Conservation (phyloP, 2,797 vertebrate species). For the Picus viridis region DNA sequence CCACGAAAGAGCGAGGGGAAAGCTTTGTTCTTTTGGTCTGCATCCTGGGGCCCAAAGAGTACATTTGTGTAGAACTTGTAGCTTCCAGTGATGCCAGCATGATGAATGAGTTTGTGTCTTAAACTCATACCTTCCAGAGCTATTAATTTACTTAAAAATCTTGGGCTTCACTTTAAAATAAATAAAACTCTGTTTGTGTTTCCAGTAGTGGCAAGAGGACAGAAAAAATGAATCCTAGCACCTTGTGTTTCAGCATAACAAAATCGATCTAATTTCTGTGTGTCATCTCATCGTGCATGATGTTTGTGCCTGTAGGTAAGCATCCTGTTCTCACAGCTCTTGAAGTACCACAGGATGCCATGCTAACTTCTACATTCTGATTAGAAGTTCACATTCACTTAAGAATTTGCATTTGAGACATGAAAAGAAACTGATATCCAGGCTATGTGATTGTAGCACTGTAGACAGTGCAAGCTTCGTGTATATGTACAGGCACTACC, state of each 20-base stretch:
- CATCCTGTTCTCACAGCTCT: background rate
- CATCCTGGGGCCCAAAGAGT: background rate
- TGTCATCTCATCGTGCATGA: background rate
- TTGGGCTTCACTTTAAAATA: background rate
- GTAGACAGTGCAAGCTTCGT: fast-evolving
- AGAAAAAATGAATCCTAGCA: background rate
- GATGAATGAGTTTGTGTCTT: background rate
- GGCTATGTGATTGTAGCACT: background rate
- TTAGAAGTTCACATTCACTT: background rate
- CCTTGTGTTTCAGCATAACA: background rate
- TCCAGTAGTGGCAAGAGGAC: background rate
- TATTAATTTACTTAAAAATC: background rate
- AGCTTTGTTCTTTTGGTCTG: conserved; percentile 8
- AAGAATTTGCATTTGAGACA: background rate
- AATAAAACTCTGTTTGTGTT: background rate
- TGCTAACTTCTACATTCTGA: background rate
- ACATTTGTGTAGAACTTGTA: background rate
- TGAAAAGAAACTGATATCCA: background rate
- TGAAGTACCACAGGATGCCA: background rate
- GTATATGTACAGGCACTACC: background rate
- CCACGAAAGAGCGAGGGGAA: background rate
- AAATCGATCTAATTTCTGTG: background rate
- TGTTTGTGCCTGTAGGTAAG: background rate
- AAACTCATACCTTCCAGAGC: background rate
- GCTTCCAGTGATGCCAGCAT: background rate